These are phyloP conservation scores for Eudyptes chrysolophus DNA, from an alignment of 2,113 vertebrate genomes.

Conservation along the genomic window DNA sequence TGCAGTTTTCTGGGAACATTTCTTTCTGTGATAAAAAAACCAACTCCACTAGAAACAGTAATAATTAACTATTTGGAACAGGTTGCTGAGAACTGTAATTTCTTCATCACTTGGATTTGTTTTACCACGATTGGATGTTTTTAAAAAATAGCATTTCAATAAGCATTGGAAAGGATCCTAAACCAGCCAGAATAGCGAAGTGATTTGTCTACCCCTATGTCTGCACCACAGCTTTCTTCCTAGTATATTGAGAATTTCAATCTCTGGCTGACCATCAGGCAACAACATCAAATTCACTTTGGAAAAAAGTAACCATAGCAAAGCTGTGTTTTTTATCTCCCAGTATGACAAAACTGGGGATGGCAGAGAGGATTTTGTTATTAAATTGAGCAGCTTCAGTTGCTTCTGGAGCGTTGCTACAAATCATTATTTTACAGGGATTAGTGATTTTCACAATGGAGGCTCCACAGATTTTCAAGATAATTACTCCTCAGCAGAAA, in stretches of 20 bases:
- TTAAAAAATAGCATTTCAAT: background rate
- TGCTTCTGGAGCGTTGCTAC: conserved; percentile 7
- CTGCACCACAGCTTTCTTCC: background rate
- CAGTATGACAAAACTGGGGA: conserved; percentile 5
- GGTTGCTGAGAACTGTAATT: background rate
- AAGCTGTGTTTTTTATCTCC: conserved; percentile 28
- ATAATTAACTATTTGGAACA: background rate
- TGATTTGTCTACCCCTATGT: background rate
- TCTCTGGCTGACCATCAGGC: background rate
- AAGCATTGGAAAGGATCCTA: background rate
- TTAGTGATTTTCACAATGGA: conserved; percentile 59
- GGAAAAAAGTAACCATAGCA: background rate
- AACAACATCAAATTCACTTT: conserved; percentile 15
- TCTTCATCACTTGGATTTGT: background rate
- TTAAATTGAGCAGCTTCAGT: conserved; percentile 50
- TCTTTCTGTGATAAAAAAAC: background rate
- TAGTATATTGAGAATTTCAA: background rate
- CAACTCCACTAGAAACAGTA: background rate
- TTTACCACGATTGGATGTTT: background rate
- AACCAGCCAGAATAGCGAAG: background rate
- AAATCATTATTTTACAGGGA: conserved; percentile 56
- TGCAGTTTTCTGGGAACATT: background rate
- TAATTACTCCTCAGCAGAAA: conserved; percentile 51
- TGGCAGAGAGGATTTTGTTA: conserved; percentile 56
- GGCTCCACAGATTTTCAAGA: conserved; percentile 37